Evolutionary conservation across 2,113 vertebrate species (phyloP), one percentile per base, ranked within the genome.

Genomic region (Turdus rufiventris): DNA sequence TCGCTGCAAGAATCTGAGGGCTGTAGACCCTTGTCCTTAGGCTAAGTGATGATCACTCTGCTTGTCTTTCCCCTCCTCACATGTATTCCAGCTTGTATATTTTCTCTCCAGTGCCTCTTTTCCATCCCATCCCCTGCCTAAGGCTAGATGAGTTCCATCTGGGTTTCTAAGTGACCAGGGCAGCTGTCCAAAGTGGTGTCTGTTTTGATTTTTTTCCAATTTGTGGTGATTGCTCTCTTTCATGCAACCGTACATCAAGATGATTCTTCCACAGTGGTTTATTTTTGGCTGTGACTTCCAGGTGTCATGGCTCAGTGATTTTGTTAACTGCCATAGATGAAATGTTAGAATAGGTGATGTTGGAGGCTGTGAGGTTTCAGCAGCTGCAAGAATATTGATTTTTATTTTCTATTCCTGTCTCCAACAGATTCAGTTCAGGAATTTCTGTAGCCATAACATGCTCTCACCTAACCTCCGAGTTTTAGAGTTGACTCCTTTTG

Each of bases 81-180:
- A 75, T n/a, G 3, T 77, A 78, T 88, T 89, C 34, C 89, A 54
- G 66, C 71, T 78, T 85, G 73, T 19, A 1, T 65, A 26, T 91
- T 92, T 67, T 63, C 84, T 70, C 67, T 95, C 60, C 21, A 5
- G 12, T 85, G 82, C 67, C 60, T 63, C 76, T 73, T 81, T 85
- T 76, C 67, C 56, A 56, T 34, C 53, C 57, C 4, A 3, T 75
- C 58, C 94, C 31, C 74, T 94, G 71, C 81, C 79, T 83, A 10
- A 47, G 72, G 84, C 89, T 85, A 91, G 78, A 77, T 85, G 67
- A 88, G 43, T 91, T 97, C 96, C 53, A 86, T 95, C 96, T 98
- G 81, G 85, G 62, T 83, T 93, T 70, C 88, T 90, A 88, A 89
- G 76, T 86, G 75, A 93, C 81, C 45, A 42, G 70, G 81, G 89